A percentile compares a stretch with the other conserved stretches of the same genome.
phyloP scores from a whole-genome alignment of 2,888 invertebrate species.

The Masnerella sp. region DNA sequence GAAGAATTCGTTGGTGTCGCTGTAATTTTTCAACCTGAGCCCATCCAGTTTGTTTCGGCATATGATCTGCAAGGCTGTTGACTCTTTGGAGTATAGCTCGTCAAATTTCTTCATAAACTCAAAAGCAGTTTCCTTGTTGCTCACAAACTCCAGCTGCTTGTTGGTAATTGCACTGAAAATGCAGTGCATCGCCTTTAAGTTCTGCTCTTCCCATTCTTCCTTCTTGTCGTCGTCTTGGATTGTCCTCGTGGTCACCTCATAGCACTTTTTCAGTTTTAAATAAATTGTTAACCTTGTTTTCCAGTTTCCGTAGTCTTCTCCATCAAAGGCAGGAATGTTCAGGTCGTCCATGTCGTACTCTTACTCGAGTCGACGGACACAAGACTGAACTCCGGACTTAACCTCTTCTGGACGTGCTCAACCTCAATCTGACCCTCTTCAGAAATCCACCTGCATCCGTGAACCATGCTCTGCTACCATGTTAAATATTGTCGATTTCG shows the following conservation, averaged over 20 bases:
- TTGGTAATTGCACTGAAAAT: constrained; percentile 53
- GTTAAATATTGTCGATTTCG: too few relatives aligned
- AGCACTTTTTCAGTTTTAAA: constrained; percentile 58
- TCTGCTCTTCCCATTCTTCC: constrained; percentile 57
- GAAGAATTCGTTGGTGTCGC: constrained; percentile 15
- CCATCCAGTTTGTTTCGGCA: constrained; percentile 63
- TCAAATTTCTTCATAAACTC: constrained; percentile 64
- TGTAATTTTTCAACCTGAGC: constrained; percentile 54
- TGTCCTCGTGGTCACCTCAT: constrained; percentile 1
- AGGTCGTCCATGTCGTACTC: constrained; percentile 14
- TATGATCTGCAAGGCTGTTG: constrained; percentile 63
- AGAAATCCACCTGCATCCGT: neutral
- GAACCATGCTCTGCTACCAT: constrained; percentile 10
- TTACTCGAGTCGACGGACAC: too few relatives aligned
- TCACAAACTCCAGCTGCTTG: constrained; percentile 59
- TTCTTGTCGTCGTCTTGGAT: constrained; percentile 16
- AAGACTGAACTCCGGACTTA: too few relatives aligned
- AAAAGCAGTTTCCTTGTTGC: constrained; percentile 55
- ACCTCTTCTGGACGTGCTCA: neutral
- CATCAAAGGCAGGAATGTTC: constrained; percentile 58
- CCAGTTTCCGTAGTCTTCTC: constrained; percentile 62
- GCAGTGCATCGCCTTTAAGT: constrained; percentile 63
- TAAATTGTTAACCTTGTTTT: constrained; percentile 59
- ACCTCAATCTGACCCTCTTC: neutral
- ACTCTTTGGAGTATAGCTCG: constrained; percentile 60